Conservation (phyloP, 1,140 invertebrate genomes). For the Aphaenogaster ashmeadi region DNA sequence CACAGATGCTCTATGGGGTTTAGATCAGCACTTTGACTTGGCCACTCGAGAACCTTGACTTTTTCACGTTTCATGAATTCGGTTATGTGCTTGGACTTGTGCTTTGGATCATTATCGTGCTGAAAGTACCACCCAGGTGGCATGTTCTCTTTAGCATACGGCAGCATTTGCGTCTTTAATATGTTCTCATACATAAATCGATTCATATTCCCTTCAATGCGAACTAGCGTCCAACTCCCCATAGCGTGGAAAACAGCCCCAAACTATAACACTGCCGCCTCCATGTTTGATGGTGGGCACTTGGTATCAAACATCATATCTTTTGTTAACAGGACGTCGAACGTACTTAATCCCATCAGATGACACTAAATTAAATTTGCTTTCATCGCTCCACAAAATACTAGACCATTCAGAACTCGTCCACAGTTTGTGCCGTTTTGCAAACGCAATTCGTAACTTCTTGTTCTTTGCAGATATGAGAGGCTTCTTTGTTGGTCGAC, state of each 20-base stretch:
- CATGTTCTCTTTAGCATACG: conserved; percentile 36
- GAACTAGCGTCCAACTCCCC: neutral
- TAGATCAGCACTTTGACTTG: no score
- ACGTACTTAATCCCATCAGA: no score
- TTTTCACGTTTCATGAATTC: no score
- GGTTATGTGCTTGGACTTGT: neutral
- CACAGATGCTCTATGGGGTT: no score
- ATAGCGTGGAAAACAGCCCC: neutral
- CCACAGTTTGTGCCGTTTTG: neutral
- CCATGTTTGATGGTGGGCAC: neutral
- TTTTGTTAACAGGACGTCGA: no score
- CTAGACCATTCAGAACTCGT: conserved; percentile 1
- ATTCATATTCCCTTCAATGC: conserved; percentile 33
- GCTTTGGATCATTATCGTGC: neutral
- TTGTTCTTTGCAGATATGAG: conserved; percentile 8
- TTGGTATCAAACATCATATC: neutral
- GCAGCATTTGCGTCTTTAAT: conserved; percentile 43
- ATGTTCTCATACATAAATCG: conserved; percentile 36
- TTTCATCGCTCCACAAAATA: no score
- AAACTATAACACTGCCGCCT: conserved; percentile 12
- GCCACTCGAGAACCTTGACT: no score
- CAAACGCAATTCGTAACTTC: neutral
- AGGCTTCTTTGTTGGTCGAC: conserved; percentile 8
- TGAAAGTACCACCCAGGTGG: conserved; percentile 12
- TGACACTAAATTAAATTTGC: no score